Evolutionary conservation across 2,797 vertebrate genomes (phyloP), one percentile per base, ranked within the genome.

Genomic region (Furcifer pardalis): DNA sequence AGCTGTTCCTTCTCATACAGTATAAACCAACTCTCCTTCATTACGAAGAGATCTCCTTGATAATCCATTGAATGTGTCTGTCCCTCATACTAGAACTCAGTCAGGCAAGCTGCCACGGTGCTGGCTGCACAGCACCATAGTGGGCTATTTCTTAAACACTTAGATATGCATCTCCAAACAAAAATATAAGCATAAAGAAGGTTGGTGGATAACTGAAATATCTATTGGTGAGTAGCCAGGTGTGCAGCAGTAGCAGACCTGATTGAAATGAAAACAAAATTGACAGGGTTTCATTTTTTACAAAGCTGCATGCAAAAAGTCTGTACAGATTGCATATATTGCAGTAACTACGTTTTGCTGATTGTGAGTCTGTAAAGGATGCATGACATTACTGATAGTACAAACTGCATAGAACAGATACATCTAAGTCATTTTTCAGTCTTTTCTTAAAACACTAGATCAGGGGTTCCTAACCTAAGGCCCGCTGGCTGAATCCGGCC

Each of bases 311-410:
- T 56, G 71, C 32, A 80, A 46, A 84, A 74, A 44, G 13, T 49
- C 30, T 81, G 9, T 85, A 71, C 25, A 66, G 77, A 83, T 30
- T 37, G 37, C 42, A n/a, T 32, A 19, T 4, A 27, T 60, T 60
- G 46, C 68, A 69, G 32, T 52, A 69, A 35, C 37, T 69, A 30
- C 52, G 21, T 79, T 44, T n/a, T 69, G 72, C 46, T 59, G 17
- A 52, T 74, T 37, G 27, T 78, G 66, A 10, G 52, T 40, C 17
- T 76, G 62, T 73, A 83, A 75, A 65, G 60, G 60, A 74, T 85
- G 60, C 77, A 74, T 66, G 42, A 56, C 42, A 52, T 37, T 68
- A 68, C 12, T 42, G 32, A 76, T 77, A 56, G 19, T 77, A 68
- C 19, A 80, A 74, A 42, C 44, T 85, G 6, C 46, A 71, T 7